Percentiles rank a stretch among this genome's conserved stretches.
Conservation (phyloP, 2,113 vertebrate genomes). For the Mirza zaza region DNA sequence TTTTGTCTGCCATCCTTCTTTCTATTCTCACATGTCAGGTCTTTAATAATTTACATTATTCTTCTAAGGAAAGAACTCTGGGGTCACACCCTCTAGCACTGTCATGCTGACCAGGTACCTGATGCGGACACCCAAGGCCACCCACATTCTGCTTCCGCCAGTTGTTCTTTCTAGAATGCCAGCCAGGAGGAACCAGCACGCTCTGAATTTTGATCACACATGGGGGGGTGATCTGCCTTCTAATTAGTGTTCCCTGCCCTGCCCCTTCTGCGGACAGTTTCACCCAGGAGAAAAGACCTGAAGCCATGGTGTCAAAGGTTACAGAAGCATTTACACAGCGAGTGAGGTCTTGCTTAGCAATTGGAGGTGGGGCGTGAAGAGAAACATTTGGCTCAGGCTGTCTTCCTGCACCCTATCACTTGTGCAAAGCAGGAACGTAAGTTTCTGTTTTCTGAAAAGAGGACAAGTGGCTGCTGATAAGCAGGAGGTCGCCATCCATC, state of each 20-base stretch:
- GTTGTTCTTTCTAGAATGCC: neutral
- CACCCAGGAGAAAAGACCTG: conserved; percentile 37
- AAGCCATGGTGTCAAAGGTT: conserved; percentile 19
- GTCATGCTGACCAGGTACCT: neutral
- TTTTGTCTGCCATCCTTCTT: neutral
- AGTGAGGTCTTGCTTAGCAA: conserved; percentile 51
- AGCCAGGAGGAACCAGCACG: neutral
- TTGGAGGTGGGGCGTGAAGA: conserved; percentile 18
- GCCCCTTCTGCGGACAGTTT: neutral
- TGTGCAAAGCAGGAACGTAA: conserved; percentile 68
- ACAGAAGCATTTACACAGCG: conserved; percentile 56
- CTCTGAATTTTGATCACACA: conserved; percentile 41
- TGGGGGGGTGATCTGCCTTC: neutral
- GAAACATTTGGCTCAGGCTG: conserved; percentile 49
- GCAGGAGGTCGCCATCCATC: conserved; percentile 75
- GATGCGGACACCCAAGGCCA: neutral
- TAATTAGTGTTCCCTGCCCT: conserved; percentile 15
- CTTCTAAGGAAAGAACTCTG: neutral
- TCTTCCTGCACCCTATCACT: conserved; percentile 62
- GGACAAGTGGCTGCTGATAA: conserved; percentile 64
- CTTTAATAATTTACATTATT: neutral
- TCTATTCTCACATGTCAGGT: neutral
- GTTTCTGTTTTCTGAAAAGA: conserved; percentile 65
- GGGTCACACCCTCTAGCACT: neutral
- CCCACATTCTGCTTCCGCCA: neutral